These are phyloP conservation scores for Coracias cyanogaster DNA, from an alignment of 2,797 vertebrate genomes.

Conservation along the genomic window DNA sequence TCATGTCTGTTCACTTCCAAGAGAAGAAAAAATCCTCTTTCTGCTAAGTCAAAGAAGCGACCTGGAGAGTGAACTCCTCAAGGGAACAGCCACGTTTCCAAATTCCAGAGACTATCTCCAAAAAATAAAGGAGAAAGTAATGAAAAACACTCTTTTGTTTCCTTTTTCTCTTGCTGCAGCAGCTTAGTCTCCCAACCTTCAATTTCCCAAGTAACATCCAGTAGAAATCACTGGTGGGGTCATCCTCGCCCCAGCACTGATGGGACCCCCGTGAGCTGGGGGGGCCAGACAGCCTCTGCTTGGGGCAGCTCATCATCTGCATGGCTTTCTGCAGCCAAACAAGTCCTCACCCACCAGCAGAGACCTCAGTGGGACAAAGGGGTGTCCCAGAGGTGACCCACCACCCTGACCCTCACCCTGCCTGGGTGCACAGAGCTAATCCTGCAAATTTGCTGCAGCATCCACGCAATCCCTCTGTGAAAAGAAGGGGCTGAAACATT, in stretches of 20 bases:
- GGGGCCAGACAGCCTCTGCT: not conserved
- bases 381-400: not conserved
- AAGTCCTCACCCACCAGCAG: not conserved
- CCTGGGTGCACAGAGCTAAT: not conserved
- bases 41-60: not conserved
- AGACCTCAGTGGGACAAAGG: fast-evolving
- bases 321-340: not conserved
- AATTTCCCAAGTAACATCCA: not conserved
- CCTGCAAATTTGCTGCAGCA: not conserved
- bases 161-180: not conserved
- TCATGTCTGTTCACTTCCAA: not conserved
- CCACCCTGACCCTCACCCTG: fast-evolving
- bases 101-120: not conserved
- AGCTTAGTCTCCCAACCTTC: not conserved
- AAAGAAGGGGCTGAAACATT: not conserved
- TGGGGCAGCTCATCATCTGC: fast-evolving
- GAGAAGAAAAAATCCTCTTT: not conserved
- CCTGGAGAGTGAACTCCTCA: not conserved
- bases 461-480: not conserved
- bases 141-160: fast-evolving
- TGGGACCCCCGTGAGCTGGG: fast-evolving
- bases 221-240: not conserved
- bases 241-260: not conserved
- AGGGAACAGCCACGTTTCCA: not conserved
- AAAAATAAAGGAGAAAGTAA: not conserved